Percentiles rank a stretch among this genome's conserved stretches.
Evolutionary conservation across 2,888 invertebrate species (phyloP).

Genomic region (Xestoiulus laeticollis): DNA sequence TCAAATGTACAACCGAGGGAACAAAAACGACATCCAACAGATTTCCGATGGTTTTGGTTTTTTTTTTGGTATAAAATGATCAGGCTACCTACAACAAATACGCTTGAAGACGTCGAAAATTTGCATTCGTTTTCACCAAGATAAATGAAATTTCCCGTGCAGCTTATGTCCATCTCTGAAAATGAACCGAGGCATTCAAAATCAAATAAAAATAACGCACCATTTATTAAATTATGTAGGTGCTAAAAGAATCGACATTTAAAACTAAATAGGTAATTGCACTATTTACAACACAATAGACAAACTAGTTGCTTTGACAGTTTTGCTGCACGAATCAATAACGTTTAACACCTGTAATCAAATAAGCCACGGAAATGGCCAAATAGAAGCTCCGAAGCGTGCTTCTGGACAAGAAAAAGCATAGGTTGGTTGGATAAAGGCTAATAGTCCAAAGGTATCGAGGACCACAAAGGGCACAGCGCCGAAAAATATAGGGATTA

Average conservation of each 20-base stretch:
- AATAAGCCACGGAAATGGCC: neutral
- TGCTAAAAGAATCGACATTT: neutral
- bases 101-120: slow-evolving; percentile 27
- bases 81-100: slow-evolving; percentile 8
- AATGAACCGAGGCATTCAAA: slow-evolving; percentile 46
- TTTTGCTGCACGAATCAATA: neutral
- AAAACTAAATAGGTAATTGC: neutral
- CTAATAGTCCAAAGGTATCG: no score
- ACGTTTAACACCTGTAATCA: neutral
- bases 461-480: neutral
- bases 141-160: slow-evolving; percentile 54
- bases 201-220: neutral
- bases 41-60: neutral
- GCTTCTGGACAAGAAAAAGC: neutral
- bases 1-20: slow-evolving; percentile 20
- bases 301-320: neutral
- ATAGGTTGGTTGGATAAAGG: neutral
- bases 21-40: slow-evolving; percentile 44
- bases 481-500: no score
- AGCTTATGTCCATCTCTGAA: slow-evolving; percentile 53
- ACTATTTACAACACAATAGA: slow-evolving; percentile 5
- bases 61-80: slow-evolving; percentile 30
- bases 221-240: neutral
- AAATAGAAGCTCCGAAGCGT: neutral
- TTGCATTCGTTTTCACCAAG: slow-evolving; percentile 52